A percentile compares a stretch with the other conserved stretches of the same genome.
Evolutionary conservation across 2,797 vertebrate genomes (phyloP).

Genomic region (Poecilia picta): DNA sequence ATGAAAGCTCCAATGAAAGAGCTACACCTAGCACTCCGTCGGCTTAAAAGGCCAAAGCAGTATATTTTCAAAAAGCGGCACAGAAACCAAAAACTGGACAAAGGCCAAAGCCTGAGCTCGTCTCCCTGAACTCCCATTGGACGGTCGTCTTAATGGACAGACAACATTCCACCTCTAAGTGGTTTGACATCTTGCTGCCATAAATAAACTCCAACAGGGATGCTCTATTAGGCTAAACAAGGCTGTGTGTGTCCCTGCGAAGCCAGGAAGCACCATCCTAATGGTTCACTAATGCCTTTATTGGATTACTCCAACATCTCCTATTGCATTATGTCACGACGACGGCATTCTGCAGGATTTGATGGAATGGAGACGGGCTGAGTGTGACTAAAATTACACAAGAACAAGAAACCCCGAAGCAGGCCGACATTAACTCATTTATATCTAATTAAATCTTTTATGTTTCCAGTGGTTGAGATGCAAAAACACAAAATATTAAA

Average conservation of each 20-base stretch:
- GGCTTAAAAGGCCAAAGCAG: conserved; percentile 28
- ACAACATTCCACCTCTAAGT: conserved; percentile 74
- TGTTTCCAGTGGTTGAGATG: conserved; percentile 24
- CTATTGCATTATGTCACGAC: conserved; percentile 73
- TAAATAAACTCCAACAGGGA: conserved; percentile 80
- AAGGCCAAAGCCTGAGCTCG: conserved; percentile 47
- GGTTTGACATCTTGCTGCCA: conserved; percentile 80
- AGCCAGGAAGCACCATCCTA: conserved; percentile 78
- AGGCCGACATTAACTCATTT: conserved; percentile 48
- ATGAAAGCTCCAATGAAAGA: background rate
- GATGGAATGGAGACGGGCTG: conserved; percentile 66
- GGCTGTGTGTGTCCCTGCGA: conserved; percentile 73
- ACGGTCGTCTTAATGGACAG: conserved; percentile 69
- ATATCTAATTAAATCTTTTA: conserved; percentile 45
- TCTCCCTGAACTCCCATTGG: conserved; percentile 55
- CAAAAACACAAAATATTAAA: too few species aligned
- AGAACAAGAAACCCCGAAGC: conserved; percentile 52
- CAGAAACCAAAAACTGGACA: conserved; percentile 36
- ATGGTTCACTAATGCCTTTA: conserved; percentile 82
- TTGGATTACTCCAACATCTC: conserved; percentile 81
- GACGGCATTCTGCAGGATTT: conserved; percentile 66
- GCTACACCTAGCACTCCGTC: background rate
- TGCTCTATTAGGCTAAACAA: conserved; percentile 76
- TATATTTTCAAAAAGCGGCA: conserved; percentile 15
- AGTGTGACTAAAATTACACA: conserved; percentile 59